These are phyloP conservation scores for Brachystomella parvula DNA, from an alignment of 1,140 invertebrate species.

Conservation along the genomic window DNA sequence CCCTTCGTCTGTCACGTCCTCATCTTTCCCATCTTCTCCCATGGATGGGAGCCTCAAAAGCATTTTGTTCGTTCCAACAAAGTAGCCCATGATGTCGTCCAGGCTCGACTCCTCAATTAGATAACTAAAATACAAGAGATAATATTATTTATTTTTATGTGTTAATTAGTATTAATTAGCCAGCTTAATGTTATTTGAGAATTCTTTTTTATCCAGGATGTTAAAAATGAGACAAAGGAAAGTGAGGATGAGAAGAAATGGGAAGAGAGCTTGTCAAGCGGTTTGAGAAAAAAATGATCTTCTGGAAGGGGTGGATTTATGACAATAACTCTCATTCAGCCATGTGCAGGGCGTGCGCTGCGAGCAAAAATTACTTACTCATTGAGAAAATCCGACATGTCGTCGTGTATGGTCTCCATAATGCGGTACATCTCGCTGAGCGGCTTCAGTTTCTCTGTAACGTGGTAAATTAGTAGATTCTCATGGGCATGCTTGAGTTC, in stretches of 20 bases:
- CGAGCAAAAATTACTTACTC: no score
- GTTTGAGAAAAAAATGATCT: no score
- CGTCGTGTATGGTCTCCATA: not conserved
- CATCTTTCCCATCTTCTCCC: not conserved
- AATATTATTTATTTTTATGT: not conserved
- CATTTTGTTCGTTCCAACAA: not conserved
- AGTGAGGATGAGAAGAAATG: no score
- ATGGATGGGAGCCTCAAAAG: not conserved
- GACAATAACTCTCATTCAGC: no score
- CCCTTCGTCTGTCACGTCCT: no score
- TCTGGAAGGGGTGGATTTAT: no score
- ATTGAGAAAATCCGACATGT: not conserved
- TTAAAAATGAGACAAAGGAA: no score
- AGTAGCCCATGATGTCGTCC: not conserved
- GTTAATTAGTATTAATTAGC: no score
- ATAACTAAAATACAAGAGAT: not conserved
- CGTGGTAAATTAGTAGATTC: not conserved
- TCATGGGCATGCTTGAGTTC: not conserved
- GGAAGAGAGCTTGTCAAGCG: no score
- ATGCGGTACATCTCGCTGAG: not conserved
- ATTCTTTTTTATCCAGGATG: no score
- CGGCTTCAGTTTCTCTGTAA: not conserved
- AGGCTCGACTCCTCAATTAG: not conserved
- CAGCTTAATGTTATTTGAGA: no score
- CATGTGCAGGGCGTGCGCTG: no score